Evolutionary conservation across 2,888 invertebrate genomes (phyloP).

Genomic region (Yponomeuta evonymella): DNA sequence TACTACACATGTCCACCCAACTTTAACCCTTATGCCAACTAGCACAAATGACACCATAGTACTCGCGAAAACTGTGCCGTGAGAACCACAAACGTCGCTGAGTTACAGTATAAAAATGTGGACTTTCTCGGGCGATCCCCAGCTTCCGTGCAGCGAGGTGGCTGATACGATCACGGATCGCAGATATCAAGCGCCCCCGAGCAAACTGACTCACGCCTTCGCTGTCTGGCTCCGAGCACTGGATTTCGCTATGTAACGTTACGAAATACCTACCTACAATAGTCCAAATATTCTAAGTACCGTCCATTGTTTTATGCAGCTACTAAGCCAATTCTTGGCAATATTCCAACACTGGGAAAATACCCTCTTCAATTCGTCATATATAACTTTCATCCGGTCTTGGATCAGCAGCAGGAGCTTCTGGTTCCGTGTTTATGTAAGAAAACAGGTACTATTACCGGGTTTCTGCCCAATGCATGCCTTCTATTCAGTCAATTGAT

Average conservation of each 20-base stretch:
- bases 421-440: too few relatives aligned
- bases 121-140: conserved; percentile 53
- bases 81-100: conserved; percentile 46
- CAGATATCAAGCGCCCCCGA: conserved; percentile 44
- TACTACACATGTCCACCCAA: neutral
- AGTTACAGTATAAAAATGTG: conserved; percentile 59
- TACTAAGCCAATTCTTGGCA: too few relatives aligned
- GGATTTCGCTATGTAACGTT: neutral
- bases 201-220: conserved; percentile 4
- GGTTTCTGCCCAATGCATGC: too few relatives aligned
- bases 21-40: neutral
- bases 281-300: too few relatives aligned
- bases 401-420: too few relatives aligned
- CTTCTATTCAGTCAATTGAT: too few relatives aligned
- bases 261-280: neutral
- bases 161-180: conserved; percentile 59
- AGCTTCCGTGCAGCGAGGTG: conserved; percentile 52
- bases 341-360: too few relatives aligned
- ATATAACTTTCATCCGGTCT: too few relatives aligned
- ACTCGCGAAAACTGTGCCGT: conserved; percentile 41
- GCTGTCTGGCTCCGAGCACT: neutral
- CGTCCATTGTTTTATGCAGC: too few relatives aligned
- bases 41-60: neutral
- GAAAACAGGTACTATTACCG: too few relatives aligned
- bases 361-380: too few relatives aligned